Conservation (phyloP, 2,888 invertebrate genomes). For the Schizaphis graminum region DNA sequence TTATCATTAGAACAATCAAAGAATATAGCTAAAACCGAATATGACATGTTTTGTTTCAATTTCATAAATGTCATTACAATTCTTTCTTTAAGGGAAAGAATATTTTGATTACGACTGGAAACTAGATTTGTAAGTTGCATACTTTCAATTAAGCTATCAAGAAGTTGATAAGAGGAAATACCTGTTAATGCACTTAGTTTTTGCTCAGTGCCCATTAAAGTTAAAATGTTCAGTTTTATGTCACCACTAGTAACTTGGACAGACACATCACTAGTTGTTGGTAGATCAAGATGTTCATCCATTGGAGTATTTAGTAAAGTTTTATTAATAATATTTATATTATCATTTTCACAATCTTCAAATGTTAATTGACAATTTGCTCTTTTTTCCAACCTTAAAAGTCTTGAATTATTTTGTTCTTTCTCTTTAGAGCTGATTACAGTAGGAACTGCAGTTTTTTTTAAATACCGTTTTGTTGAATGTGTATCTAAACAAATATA, state of each 20-base stretch:
- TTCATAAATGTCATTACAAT: background rate
- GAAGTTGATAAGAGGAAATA: constrained; percentile 13
- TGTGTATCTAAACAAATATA: constrained; percentile 4
- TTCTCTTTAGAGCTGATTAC: background rate
- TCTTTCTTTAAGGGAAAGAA: background rate
- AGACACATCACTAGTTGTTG: background rate
- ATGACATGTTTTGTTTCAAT: background rate
- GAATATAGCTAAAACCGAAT: background rate
- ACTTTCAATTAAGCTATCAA: constrained; percentile 6
- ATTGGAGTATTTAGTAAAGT: background rate
- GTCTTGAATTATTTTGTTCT: background rate
- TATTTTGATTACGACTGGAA: background rate
- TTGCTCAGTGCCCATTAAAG: background rate
- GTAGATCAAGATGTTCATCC: background rate
- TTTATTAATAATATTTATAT: background rate
- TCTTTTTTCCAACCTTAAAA: background rate
- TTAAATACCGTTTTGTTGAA: constrained; percentile 1
- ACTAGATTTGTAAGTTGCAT: background rate
- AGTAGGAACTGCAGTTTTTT: background rate
- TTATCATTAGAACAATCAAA: background rate
- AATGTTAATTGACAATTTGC: background rate
- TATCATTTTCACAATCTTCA: too few relatives aligned
- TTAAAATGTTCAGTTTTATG: background rate
- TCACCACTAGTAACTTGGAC: background rate
- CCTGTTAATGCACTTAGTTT: constrained; percentile 1